phyloP scores from a whole-genome alignment of 2,888 invertebrate species.

The Drosophila formosana region DNA sequence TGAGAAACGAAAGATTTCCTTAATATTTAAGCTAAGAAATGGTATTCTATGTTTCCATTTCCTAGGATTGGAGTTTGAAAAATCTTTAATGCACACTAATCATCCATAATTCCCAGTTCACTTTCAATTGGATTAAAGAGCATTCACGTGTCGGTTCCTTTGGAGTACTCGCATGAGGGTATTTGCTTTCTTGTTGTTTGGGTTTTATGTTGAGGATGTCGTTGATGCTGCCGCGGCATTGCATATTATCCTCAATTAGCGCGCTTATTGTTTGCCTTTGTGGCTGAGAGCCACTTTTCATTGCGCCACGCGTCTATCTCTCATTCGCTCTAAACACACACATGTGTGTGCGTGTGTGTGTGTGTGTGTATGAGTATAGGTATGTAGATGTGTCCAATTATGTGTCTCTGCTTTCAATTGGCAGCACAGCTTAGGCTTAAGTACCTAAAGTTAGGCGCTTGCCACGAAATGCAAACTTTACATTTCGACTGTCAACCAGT shows the following conservation, averaged over 20 bases:
- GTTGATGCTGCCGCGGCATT: slow-evolving; percentile 39
- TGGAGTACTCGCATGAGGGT: background rate
- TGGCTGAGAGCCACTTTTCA: slow-evolving; percentile 35
- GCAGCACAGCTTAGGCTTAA: slow-evolving; percentile 70
- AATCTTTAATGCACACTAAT: too few species aligned
- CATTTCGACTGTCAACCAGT: slow-evolving; percentile 58
- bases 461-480: slow-evolving; percentile 73
- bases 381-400: slow-evolving; percentile 44
- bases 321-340: background rate
- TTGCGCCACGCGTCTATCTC: slow-evolving; percentile 11
- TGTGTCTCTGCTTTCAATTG: slow-evolving; percentile 49
- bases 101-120: too few species aligned
- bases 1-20: too few species aligned
- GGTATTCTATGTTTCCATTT: too few species aligned
- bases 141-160: slow-evolving; percentile 11
- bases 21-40: too few species aligned
- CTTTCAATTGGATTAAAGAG: slow-evolving; percentile 3
- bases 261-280: slow-evolving; percentile 70
- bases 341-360: background rate
- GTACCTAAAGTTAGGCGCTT: slow-evolving; percentile 70
- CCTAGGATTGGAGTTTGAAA: too few species aligned
- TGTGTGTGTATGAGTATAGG: slow-evolving; percentile 17
- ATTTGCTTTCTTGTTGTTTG: slow-evolving; percentile 38
- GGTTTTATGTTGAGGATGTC: slow-evolving; percentile 26
- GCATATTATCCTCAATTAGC: slow-evolving; percentile 78